Base-by-base conservation (phyloP, 2,113 vertebrate genomes). In the Probosciger aterrimus region DNA sequence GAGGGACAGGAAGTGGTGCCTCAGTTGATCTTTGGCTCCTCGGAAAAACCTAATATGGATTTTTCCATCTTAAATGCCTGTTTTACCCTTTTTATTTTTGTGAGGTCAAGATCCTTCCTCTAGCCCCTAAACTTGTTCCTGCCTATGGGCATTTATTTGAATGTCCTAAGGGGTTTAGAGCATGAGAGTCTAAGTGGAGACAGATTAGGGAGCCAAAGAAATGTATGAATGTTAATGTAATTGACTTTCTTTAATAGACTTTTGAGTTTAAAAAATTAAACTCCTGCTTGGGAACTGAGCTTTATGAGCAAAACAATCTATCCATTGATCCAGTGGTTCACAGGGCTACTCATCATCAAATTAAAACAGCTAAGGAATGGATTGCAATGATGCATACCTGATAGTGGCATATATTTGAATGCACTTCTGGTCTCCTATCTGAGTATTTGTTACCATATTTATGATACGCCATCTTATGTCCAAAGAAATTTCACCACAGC, bases 241-340 rank as follows among this genome's bases (percentile, higher is more conserved):
- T 80, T 52, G 84, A 75, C 62, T 69, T 84, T 49, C 33, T 68
- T 68, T 87, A 87, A 63, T 79, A 83, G 88, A 91, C 83, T 69
- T 94, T 50, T 24, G 47, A 68, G 65, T 50, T 77, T 37, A 49
- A 91, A 73, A 85, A 85, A 64, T 73, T 62, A n/a, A 74, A 63
- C 35, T 71, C 43, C 50, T 50, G 53, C 52, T 63, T 44, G 47
- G 41, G 28, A 87, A 63, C 16, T 1, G 10, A 30, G 52, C 6
- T 68, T 18, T 57, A 17, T 5, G 65, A 87, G 20, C 11, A 68
- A 33, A 94, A 57, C 53, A 35, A 76, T 60, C 82, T 5, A 57
- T 63, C 35, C 71, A 63, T 68, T 31, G 78, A 83, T 68, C 64
- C 16, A 5, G 49, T 3, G 1, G 64, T 49, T 86, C 71, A n/a